A percentile compares a stretch with the other conserved stretches of the same genome.
These are phyloP conservation scores for Thecocarcelia acutangulata DNA, from an alignment of 2,888 invertebrate genomes.

Conservation along the genomic window DNA sequence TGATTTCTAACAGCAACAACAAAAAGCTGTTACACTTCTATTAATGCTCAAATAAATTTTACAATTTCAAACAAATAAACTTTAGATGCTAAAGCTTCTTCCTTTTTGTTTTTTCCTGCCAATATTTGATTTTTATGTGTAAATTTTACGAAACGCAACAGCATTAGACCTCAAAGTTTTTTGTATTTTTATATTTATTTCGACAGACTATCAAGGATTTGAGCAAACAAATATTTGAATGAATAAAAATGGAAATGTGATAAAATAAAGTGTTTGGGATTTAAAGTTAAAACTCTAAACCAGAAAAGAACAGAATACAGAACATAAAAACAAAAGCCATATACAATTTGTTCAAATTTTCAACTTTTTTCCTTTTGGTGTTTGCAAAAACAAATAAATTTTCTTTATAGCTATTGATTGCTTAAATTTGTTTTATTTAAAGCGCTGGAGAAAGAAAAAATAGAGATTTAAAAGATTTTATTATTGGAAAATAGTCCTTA, in stretches of 20 bases:
- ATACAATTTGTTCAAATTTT: too few species aligned
- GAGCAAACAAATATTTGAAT: slow-evolving; percentile 21
- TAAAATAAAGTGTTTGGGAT: slow-evolving; percentile 77
- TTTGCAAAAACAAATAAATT: too few species aligned
- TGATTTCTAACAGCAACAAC: slow-evolving; percentile 12
- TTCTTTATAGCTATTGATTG: too few species aligned
- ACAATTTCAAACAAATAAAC: slow-evolving; percentile 53
- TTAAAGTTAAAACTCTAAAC: slow-evolving; percentile 60
- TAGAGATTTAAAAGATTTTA: too few species aligned
- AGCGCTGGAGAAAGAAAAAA: too few species aligned
- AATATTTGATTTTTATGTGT: too few species aligned
- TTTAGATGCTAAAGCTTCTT: slow-evolving; percentile 16
- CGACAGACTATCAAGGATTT: slow-evolving; percentile 43
- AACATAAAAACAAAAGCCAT: slow-evolving; percentile 4
- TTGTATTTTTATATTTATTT: slow-evolving; percentile 43
- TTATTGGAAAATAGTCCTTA: too few species aligned
- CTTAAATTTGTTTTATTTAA: too few species aligned
- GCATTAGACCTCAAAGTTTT: too few species aligned
- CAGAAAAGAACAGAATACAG: slow-evolving; percentile 8
- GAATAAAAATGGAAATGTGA: slow-evolving; percentile 72
- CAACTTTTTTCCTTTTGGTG: too few species aligned
- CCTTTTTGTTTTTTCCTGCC: too few species aligned
- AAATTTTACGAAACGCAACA: too few species aligned
- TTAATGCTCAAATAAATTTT: slow-evolving; percentile 58
- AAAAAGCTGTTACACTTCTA: slow-evolving; percentile 54